These are phyloP conservation scores for Diploptera punctata DNA, from an alignment of 2,888 invertebrate species.

Conservation along the genomic window DNA sequence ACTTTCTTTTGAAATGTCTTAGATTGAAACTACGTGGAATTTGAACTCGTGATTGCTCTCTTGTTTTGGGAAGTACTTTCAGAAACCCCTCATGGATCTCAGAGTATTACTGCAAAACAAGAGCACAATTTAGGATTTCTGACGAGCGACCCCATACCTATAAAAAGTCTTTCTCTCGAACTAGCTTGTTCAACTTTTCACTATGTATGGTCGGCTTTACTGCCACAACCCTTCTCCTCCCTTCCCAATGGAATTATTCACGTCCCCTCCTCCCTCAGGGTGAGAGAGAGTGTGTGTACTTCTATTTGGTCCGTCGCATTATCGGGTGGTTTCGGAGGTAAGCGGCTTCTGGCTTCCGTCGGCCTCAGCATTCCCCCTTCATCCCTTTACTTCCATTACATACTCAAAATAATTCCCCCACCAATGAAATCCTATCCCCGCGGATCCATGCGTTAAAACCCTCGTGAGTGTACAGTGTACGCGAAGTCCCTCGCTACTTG, in stretches of 20 bases:
- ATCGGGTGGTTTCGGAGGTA: conserved; percentile 15
- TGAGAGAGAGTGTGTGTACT: conserved; percentile 14
- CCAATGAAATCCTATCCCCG: background rate
- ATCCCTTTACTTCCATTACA: background rate
- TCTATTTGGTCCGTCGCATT: background rate
- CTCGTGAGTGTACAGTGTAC: too few relatives aligned
- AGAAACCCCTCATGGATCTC: too few relatives aligned
- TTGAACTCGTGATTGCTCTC: too few relatives aligned
- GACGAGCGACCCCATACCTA: too few relatives aligned
- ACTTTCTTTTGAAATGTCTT: too few relatives aligned
- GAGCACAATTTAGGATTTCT: too few relatives aligned
- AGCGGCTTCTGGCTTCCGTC: conserved; percentile 15
- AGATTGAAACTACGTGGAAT: too few relatives aligned
- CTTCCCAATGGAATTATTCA: background rate
- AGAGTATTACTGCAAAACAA: too few relatives aligned
- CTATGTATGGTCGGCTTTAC: background rate
- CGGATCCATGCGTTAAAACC: background rate
- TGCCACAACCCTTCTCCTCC: background rate
- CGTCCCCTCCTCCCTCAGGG: background rate
- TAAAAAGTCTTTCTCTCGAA: too few relatives aligned
- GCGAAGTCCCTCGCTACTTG: too few relatives aligned
- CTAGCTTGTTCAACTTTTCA: background rate
- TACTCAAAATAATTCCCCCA: background rate
- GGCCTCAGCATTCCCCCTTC: background rate
- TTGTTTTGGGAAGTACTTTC: too few relatives aligned